Evolutionary conservation across 1,140 invertebrate genomes (phyloP), one percentile per base, ranked within the genome.

Genomic region (Drosophila malerkotliana): DNA sequence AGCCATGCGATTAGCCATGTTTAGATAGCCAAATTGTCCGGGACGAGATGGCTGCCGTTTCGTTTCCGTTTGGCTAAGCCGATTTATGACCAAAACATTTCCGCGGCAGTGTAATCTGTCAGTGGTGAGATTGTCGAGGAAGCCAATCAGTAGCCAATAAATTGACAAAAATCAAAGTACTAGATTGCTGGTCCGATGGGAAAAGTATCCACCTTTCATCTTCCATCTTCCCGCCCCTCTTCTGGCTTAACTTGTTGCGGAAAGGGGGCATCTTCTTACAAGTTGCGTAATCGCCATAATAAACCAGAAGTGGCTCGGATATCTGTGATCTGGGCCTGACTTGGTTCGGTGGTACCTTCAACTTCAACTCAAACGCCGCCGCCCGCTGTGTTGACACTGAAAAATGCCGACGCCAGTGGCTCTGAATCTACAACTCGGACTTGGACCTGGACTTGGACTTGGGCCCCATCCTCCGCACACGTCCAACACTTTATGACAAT

Each of bases 381-480:
- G 81, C 83, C 83, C 76, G 79, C 83, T 87, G 83, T 62, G 83
- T 75, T 82, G 82, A 87, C 82, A 88, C 66, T 87, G 83, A 82
- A 37, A 82, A 82, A 87, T 87, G 83, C 79, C 69, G 62, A 72
- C 47, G 73, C 30, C 64, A 58, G 26, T 47, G 44, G 44, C 44
- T 47, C 15, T 47, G 18, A 4, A 45, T 45, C 41, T 41, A 15
- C 4, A 41, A 0, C 41, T 7, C n/a, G 18, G 53, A 24, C 44
- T 28, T 5, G 39, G 53, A 24, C 44, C 24, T 5, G 39, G 53
- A 37, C 57, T 53, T 26, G 44, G 67, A 53, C 63, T 62, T 63
- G 58, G 57, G 64, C 57, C 72, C 58, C 76, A 66, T 51, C 30
- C 56, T 62, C 53, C 58, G 49, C 62, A 48, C 66, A 76, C 59